These are phyloP conservation scores for Stichodactyla helianthus DNA, from an alignment of 64 coral and sea anemone genomes.

Conservation along the genomic window DNA sequence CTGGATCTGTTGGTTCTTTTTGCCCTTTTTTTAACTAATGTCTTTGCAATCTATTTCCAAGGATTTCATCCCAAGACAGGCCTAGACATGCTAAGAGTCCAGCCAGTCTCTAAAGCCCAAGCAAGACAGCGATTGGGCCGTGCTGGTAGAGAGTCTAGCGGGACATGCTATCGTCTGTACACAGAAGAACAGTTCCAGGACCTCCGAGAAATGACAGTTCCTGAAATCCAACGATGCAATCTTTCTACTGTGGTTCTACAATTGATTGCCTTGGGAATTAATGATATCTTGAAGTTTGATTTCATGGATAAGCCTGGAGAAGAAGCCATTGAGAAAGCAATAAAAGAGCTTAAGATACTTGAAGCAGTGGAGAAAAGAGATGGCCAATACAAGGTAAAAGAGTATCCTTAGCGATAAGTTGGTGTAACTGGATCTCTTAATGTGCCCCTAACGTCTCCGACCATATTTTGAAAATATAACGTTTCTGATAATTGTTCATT, in stretches of 20 bases:
- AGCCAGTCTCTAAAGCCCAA: conserved; percentile 92
- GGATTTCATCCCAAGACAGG: conserved; percentile 94
- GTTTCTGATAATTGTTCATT: too few relatives aligned
- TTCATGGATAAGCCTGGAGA: conserved; percentile 76
- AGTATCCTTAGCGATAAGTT: neutral
- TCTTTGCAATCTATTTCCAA: conserved; percentile 1
- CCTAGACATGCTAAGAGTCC: conserved; percentile 80
- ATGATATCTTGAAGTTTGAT: conserved; percentile 75
- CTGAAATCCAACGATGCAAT: conserved; percentile 92
- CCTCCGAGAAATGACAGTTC: conserved; percentile 60
- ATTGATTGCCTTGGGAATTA: conserved; percentile 82
- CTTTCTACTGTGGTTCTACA: conserved; percentile 77
- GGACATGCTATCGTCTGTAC: conserved; percentile 85
- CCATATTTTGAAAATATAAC: too few relatives aligned
- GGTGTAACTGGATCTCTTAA: too few relatives aligned
- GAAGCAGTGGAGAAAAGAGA: conserved; percentile 63
- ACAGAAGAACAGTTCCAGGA: conserved; percentile 95
- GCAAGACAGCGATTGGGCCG: conserved; percentile 80
- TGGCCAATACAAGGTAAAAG: conserved; percentile 42
- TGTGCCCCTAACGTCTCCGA: too few relatives aligned
- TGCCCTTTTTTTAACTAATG: neutral
- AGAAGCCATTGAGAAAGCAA: conserved; percentile 71
- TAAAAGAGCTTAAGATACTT: conserved; percentile 63
- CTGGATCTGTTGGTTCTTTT: neutral
- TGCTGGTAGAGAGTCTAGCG: conserved; percentile 83